These are phyloP conservation scores for Esperia sulphurella DNA, from an alignment of 2,888 invertebrate genomes.

Conservation along the genomic window DNA sequence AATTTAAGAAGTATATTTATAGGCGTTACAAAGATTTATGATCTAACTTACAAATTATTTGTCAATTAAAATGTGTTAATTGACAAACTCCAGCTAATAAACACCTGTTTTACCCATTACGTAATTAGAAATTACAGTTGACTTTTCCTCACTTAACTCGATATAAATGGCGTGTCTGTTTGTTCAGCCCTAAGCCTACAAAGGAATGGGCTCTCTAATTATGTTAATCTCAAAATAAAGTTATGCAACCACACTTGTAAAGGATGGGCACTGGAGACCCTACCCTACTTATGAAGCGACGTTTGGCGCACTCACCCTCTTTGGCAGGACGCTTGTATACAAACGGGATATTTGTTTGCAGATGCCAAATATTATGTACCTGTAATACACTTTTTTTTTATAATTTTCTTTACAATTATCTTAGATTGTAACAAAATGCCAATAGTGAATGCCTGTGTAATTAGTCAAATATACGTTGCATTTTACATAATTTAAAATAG, in stretches of 20 bases:
- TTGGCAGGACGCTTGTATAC: constrained; percentile 33
- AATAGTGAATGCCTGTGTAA: no score
- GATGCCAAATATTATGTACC: constrained; percentile 10
- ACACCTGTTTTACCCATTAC: constrained; percentile 44
- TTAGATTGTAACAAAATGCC: no score
- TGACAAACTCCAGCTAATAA: constrained; percentile 23
- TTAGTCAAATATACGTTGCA: no score
- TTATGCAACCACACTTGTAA: constrained; percentile 64
- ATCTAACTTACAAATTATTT: not conserved
- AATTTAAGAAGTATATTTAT: no score
- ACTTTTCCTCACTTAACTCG: constrained; percentile 9
- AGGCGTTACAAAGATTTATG: not conserved
- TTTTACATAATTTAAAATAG: no score
- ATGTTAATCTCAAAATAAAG: constrained; percentile 74
- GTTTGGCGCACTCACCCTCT: constrained; percentile 48
- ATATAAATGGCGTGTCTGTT: constrained; percentile 35
- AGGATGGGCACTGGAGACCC: constrained; percentile 38
- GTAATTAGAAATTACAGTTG: constrained; percentile 37
- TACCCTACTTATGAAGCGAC: constrained; percentile 39
- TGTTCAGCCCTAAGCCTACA: constrained; percentile 43
- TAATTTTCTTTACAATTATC: no score
- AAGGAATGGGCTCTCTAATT: constrained; percentile 58
- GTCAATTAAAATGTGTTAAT: no score
- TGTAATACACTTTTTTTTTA: not conserved
- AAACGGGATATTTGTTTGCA: constrained; percentile 34